Base-by-base conservation (phyloP, 1,140 invertebrate genomes). In the Parapsyche elsis region DNA sequence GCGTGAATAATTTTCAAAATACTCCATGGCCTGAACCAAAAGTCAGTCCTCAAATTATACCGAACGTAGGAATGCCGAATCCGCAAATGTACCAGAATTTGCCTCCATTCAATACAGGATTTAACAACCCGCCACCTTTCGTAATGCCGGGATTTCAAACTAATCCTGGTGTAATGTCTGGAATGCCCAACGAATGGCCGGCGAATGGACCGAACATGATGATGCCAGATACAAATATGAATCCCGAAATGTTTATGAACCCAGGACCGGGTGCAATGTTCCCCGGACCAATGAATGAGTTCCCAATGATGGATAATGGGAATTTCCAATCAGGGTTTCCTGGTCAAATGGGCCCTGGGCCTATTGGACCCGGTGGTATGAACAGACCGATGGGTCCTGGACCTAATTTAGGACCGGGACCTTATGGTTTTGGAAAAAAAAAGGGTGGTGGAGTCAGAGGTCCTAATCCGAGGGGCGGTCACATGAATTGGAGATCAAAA, bases 11-110 rank as follows among this genome's bases (percentile, higher is more conserved):
- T 85, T 94, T 93, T 84, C 91, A 92, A 81, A 89, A 88, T 61
- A 90, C 92, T 84, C 91, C 94, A 1, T 96, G 95, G 95, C 95
- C 95, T 0, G 94, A 95, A 85, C 94, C 95, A 0, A 95, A 94
- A 84, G 92, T 90, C 21, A 90, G 87, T 78, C 88, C 88, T 9
- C 26, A 0, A 23, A 57, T 85, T 84, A 16, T 83, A 79, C 61
- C 76, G 78, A 45, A 86, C 79, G 83, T 30, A 49, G 86, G 81
- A 71, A 83, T 87, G 44, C 87, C 84, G 81, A 85, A 87, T 24
- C 87, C 86, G 46, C 83, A 85, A 45, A 89, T 90, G 81, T 92
- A 90, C 83, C 88, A 88, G 19, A 85, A 87, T 71, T 88, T 90
- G 79, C 84, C 86, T 38, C 89, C 89, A 53, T 91, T 90, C 85